phyloP scores from a whole-genome alignment of 2,888 invertebrate genomes.

The Caenorhabditis angaria region DNA sequence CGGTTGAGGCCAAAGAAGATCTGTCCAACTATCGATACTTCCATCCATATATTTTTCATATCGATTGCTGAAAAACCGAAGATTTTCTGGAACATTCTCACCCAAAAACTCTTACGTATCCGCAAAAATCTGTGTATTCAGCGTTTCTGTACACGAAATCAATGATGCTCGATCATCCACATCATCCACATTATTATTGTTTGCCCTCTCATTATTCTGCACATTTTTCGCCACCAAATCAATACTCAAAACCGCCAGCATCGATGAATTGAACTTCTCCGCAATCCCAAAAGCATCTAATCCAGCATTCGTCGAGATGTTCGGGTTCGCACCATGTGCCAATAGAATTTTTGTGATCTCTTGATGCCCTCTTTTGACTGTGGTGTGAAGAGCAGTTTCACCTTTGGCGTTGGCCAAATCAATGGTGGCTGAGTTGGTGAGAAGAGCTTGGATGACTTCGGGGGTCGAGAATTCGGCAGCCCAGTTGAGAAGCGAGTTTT shows the following conservation, averaged over 20 bases:
- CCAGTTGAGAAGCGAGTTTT: constrained; percentile 79
- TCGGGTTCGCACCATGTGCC: constrained; percentile 77
- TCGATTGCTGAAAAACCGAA: constrained; percentile 12
- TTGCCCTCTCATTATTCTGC: constrained; percentile 39
- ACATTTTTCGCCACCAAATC: constrained; percentile 54
- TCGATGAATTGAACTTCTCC: constrained; percentile 34
- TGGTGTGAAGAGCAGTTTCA: constrained; percentile 78
- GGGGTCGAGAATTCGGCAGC: constrained; percentile 78
- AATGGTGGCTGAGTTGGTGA: constrained; percentile 77
- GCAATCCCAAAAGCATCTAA: constrained; percentile 59
- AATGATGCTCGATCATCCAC: constrained; percentile 56
- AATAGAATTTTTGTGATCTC: constrained; percentile 77
- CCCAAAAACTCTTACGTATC: constrained; percentile 24
- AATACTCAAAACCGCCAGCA: constrained; percentile 45
- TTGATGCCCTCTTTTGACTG: constrained; percentile 76
- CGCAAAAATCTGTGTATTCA: constrained; percentile 46
- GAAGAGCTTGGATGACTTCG: constrained; percentile 75
- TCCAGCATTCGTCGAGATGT: constrained; percentile 12
- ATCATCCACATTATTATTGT: constrained; percentile 39
- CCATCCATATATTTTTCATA: constrained; percentile 44
- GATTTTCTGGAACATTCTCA: background rate
- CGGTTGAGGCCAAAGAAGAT: constrained; percentile 78
- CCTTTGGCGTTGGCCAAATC: constrained; percentile 77
- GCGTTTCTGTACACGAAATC: constrained; percentile 55
- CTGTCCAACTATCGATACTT: constrained; percentile 73